Percentiles rank a stretch among this genome's conserved stretches.
phyloP scores from a whole-genome alignment of 1,140 invertebrate genomes.

The Formica selysi region DNA sequence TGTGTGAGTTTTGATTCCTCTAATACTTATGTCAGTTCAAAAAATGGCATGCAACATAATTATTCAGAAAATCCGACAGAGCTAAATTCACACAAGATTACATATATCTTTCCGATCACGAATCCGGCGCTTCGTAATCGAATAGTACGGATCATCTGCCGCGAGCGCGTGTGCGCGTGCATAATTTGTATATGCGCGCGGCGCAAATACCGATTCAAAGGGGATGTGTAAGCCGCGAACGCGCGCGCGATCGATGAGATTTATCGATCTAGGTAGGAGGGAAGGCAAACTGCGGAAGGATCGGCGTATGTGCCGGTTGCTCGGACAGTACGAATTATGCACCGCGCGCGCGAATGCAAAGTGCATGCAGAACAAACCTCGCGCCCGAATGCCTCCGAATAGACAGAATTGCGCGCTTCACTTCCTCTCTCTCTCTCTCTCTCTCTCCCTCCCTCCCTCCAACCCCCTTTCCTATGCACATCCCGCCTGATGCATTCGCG shows the following conservation, averaged over 20 bases:
- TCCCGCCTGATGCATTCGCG: background rate
- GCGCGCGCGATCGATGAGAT: constrained; percentile 56
- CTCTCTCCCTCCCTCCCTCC: background rate
- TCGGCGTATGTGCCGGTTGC: constrained; percentile 13
- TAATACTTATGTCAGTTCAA: too few relatives aligned
- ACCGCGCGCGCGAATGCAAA: constrained; percentile 75
- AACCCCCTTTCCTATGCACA: background rate
- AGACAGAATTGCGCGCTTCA: constrained; percentile 73
- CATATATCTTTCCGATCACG: constrained; percentile 8
- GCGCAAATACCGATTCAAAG: constrained; percentile 20
- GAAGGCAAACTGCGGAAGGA: background rate
- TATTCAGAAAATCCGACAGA: background rate
- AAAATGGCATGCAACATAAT: background rate
- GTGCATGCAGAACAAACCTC: constrained; percentile 79
- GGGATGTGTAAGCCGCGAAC: background rate
- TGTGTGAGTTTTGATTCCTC: too few relatives aligned
- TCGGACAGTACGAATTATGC: constrained; percentile 80
- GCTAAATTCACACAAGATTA: background rate
- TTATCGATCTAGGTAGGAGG: constrained; percentile 60
- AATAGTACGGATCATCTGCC: constrained; percentile 6
- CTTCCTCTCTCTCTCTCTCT: background rate
- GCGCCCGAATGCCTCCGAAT: constrained; percentile 76
- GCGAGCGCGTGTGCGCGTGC: constrained; percentile 20
- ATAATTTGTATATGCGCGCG: constrained; percentile 57
- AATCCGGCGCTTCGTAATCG: constrained; percentile 19